Evolutionary conservation across 1,140 invertebrate genomes (phyloP).

Genomic region (Drosophila equinoxialis): DNA sequence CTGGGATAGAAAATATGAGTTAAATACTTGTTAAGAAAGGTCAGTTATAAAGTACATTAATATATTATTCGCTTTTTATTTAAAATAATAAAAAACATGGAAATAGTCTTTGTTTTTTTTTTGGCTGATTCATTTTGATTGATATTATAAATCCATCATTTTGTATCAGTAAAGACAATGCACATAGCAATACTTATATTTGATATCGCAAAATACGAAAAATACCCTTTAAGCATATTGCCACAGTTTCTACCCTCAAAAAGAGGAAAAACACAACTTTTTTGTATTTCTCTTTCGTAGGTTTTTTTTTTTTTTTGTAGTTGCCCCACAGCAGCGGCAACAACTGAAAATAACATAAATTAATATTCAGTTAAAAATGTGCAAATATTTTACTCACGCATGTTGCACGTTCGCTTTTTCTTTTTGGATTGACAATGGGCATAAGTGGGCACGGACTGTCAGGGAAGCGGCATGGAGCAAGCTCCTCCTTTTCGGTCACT

Average conservation of each 20-base stretch:
- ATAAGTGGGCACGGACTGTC: not conserved
- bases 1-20: too few species aligned
- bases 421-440: slow-evolving; percentile 3
- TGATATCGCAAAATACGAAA: not conserved
- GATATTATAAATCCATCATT: not conserved
- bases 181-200: not conserved
- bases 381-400: slow-evolving; percentile 66
- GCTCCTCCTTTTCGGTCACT: slow-evolving; percentile 42
- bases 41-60: too few species aligned
- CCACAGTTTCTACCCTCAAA: slow-evolving; percentile 9
- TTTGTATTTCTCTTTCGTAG: not conserved
- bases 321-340: slow-evolving; percentile 18
- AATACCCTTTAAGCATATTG: slow-evolving; percentile 10
- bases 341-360: slow-evolving; percentile 66
- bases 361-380: slow-evolving; percentile 77
- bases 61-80: too few species aligned
- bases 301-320: not conserved
- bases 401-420: slow-evolving; percentile 30
- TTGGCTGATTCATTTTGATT: not conserved
- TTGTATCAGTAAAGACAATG: not conserved
- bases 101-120: not conserved
- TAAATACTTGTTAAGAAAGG: too few species aligned
- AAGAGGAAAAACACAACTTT: not conserved
- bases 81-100: too few species aligned
- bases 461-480: not conserved